phyloP scores from a whole-genome alignment of 1,140 invertebrate species.

The Charaxes varanes region DNA sequence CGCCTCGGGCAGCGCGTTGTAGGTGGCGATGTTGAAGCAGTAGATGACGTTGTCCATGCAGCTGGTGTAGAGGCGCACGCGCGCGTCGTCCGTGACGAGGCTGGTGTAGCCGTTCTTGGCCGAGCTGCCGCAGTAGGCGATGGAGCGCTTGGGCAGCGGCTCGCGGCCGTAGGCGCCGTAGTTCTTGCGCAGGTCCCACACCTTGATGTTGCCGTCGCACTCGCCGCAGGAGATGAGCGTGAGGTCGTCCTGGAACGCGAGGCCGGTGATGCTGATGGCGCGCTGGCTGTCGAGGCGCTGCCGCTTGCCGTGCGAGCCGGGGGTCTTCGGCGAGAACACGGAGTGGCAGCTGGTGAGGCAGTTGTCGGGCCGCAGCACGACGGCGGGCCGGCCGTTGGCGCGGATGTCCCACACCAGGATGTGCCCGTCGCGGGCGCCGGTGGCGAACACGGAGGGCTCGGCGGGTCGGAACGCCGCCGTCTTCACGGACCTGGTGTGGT shows the following conservation, averaged over 20 bases:
- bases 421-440: constrained; percentile 88
- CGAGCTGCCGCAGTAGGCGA: constrained; percentile 82
- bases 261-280: constrained; percentile 80
- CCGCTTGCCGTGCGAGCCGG: constrained; percentile 64
- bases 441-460: constrained; percentile 86
- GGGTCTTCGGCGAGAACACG: constrained; percentile 59
- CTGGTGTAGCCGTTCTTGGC: constrained; percentile 86
- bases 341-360: constrained; percentile 78
- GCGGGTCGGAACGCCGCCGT: constrained; percentile 81
- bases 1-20: constrained; percentile 78
- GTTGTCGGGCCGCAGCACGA: constrained; percentile 76
- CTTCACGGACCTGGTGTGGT: constrained; percentile 87
- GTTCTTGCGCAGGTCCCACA: constrained; percentile 91
- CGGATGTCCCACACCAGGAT: constrained; percentile 90
- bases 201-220: constrained; percentile 88
- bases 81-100: constrained; percentile 81
- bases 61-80: constrained; percentile 85
- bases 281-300: constrained; percentile 41
- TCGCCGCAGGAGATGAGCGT: constrained; percentile 87
- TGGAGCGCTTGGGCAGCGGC: constrained; percentile 80
- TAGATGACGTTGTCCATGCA: constrained; percentile 92
- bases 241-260: constrained; percentile 86
- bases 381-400: constrained; percentile 54
- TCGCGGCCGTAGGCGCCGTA: constrained; percentile 81
- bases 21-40: constrained; percentile 85